phyloP scores from a whole-genome alignment of 2,797 vertebrate genomes.

The Onychomys arenicola region DNA sequence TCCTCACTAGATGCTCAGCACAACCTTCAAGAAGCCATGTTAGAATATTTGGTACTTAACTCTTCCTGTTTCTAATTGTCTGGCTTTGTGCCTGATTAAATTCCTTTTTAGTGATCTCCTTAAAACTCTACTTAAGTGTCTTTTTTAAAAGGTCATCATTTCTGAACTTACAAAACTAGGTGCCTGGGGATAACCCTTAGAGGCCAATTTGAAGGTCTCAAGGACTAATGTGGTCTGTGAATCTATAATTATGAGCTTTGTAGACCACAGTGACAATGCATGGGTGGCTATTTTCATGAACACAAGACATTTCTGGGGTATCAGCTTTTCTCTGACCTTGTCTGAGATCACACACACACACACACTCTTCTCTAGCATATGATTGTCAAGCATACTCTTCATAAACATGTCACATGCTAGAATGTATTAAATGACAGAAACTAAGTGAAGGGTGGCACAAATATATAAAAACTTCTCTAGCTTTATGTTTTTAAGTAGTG shows the following conservation, averaged over 20 bases:
- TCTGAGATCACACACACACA: background rate
- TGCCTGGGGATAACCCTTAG: background rate
- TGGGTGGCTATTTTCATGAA: background rate
- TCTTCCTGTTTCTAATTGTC: constrained; percentile 36
- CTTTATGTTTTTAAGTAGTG: background rate
- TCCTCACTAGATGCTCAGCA: background rate
- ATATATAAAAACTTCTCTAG: background rate
- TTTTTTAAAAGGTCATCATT: constrained; percentile 13
- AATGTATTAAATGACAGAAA: background rate
- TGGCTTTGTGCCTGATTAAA: constrained; percentile 40
- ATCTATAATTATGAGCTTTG: background rate
- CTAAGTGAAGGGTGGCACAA: background rate
- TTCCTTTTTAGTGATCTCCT: background rate
- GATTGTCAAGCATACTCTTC: constrained; percentile 13
- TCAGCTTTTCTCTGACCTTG: constrained; percentile 29
- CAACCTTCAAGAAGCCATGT: background rate
- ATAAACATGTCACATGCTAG: background rate
- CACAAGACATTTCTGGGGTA: background rate
- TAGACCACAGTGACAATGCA: background rate
- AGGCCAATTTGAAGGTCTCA: background rate
- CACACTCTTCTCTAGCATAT: background rate
- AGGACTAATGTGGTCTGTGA: background rate
- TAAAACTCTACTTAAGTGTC: constrained; percentile 35
- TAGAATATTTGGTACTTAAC: background rate
- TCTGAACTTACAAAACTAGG: background rate